Percentiles rank a stretch among this genome's conserved stretches.
These are phyloP conservation scores for Leucoptera coffeella DNA, from an alignment of 2,888 invertebrate species.

Conservation along the genomic window DNA sequence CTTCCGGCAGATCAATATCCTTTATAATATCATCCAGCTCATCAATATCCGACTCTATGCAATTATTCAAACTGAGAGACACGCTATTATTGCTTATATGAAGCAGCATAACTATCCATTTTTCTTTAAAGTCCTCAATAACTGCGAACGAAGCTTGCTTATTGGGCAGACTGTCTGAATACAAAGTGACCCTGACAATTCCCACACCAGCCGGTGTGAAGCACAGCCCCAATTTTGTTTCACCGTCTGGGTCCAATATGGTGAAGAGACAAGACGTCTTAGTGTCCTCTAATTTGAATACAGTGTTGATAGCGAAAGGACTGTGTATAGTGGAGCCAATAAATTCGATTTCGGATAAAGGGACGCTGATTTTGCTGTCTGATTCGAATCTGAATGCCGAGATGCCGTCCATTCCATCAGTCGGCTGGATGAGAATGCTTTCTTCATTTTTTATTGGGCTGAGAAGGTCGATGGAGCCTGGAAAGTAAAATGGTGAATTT, in stretches of 20 bases:
- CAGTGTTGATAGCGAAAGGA: slow-evolving; percentile 18
- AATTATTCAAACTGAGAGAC: slow-evolving; percentile 10
- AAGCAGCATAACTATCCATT: slow-evolving; percentile 12
- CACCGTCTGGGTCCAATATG: slow-evolving; percentile 11
- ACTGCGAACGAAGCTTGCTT: slow-evolving; percentile 1
- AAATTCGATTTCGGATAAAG: slow-evolving; percentile 8
- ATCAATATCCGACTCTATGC: neutral
- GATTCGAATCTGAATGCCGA: slow-evolving; percentile 9
- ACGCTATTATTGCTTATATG: slow-evolving; percentile 9
- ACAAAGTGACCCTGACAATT: slow-evolving; percentile 9
- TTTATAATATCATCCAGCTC: slow-evolving; percentile 1
- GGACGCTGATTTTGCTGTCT: slow-evolving; percentile 3
- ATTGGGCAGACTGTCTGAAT: slow-evolving; percentile 4
- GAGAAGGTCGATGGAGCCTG: slow-evolving; percentile 15
- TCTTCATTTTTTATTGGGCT: neutral
- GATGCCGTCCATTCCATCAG: slow-evolving; percentile 7
- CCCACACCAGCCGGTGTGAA: slow-evolving; percentile 8
- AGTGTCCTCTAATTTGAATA: slow-evolving; percentile 12
- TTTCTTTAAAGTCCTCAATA: slow-evolving; percentile 1
- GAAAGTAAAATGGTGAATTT: slow-evolving; percentile 8
- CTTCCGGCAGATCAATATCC: slow-evolving; percentile 6
- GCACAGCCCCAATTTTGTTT: slow-evolving; percentile 12
- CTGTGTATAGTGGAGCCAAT: slow-evolving; percentile 9
- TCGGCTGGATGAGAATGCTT: too few species aligned
- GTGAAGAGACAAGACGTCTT: slow-evolving; percentile 18